phyloP scores from a whole-genome alignment of 2,888 invertebrate species.

The Synanthedon tipuliformis region DNA sequence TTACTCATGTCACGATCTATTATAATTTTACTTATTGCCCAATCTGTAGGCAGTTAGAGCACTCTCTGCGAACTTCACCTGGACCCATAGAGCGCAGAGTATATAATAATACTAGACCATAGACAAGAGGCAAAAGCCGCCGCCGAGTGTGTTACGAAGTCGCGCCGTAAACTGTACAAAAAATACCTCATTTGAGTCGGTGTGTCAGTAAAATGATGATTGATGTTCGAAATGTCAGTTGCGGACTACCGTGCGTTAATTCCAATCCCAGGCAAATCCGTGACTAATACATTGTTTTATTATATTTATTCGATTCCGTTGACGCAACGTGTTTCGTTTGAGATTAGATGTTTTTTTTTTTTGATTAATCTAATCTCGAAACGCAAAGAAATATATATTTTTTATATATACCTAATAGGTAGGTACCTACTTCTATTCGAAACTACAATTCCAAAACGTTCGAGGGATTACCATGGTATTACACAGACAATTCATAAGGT shows the following conservation, averaged over 20 bases:
- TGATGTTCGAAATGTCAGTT: slow-evolving; percentile 1
- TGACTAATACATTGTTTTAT: neutral
- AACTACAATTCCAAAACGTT: too few species aligned
- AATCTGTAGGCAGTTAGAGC: too few species aligned
- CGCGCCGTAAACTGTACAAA: neutral
- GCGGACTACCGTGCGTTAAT: slow-evolving; percentile 10
- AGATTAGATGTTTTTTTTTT: neutral
- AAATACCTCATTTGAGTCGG: neutral
- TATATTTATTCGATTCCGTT: neutral
- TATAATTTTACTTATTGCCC: too few species aligned
- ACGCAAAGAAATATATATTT: too few species aligned
- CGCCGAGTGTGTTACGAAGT: neutral
- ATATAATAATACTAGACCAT: neutral
- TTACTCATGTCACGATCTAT: too few species aligned
- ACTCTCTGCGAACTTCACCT: neutral
- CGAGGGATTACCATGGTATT: too few species aligned
- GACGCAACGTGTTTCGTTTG: neutral
- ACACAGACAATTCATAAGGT: too few species aligned
- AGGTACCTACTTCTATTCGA: too few species aligned
- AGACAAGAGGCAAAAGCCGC: neutral
- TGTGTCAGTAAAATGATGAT: slow-evolving; percentile 1
- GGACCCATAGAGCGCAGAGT: neutral
- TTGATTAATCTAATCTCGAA: too few species aligned
- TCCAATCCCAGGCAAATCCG: neutral
- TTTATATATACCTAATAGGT: too few species aligned